Evolutionary conservation across 2,888 invertebrate species (phyloP), one percentile per base, ranked within the genome.

Genomic region (Drosophila robusta): DNA sequence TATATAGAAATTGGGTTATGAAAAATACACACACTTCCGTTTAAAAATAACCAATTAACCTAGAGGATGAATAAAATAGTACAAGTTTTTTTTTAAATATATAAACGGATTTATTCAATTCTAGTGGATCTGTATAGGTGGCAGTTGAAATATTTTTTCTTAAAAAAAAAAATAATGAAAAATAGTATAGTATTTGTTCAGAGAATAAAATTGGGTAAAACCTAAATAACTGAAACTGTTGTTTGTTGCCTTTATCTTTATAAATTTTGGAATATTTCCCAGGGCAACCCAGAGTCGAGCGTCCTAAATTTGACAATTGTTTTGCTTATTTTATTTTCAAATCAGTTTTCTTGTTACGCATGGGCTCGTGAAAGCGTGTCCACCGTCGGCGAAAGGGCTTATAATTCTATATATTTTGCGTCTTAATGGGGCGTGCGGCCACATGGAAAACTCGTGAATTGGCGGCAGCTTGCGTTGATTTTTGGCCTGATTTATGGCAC

Each of bases 281-380:
- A 56, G 38, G 14, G 39, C 18, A 50, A 29, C 14, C 0, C 4
- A 29, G 22, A 38, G 41, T 52, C 46, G 36, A 22, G 11, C 18
- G 29, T 14, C 12, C 39, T 24, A 6, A 47, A 32, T 44, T 22
- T 32, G 26, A 36, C 34, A 29, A 24, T 16, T 26, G n/a, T 39
- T 54, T 45, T 34, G 12, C 12, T 0, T 46, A 45, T 62, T 75
- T 44, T 42, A 50, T 58, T 38, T 57, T 32, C 7, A 14, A 29
- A n/a, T 49, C 42, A 29, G 22, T 55, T 50, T 42, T 11, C 45
- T 32, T 41, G 8, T 47, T 61, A 57, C 63, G 70, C 45, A 69
- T 67, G 67, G 64, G 63, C 72, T 75, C 74, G 69, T 26, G 71
- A 76, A 81, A 87, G 86, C 88, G 83, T 85, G 70, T 74, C 74